Percentiles rank a stretch among this genome's conserved stretches.
Evolutionary conservation across 2,888 invertebrate genomes (phyloP).

Genomic region (Luperina nickerlii): DNA sequence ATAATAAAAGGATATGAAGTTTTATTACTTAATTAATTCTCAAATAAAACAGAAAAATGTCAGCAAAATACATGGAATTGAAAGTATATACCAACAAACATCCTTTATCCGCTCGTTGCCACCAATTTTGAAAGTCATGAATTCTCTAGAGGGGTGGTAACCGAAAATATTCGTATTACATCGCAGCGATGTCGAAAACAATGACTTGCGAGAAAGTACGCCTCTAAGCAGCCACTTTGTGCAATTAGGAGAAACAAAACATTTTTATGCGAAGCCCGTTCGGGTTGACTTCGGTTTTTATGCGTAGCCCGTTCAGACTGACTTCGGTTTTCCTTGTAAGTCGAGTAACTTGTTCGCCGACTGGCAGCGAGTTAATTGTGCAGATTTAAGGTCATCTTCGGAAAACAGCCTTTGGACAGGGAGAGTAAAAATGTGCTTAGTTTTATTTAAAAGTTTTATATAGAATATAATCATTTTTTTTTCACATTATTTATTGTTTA

Average conservation of each 20-base stretch:
- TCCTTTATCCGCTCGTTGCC: slow-evolving; percentile 73
- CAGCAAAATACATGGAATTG: slow-evolving; percentile 26
- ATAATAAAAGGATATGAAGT: neutral
- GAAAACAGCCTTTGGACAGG: slow-evolving; percentile 7
- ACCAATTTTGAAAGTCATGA: slow-evolving; percentile 85
- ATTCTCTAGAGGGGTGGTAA: slow-evolving; percentile 79
- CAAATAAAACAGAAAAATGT: neutral
- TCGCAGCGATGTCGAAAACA: slow-evolving; percentile 86
- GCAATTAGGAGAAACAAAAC: slow-evolving; percentile 90
- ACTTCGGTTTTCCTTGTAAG: slow-evolving; percentile 63
- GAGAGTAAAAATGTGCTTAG: neutral
- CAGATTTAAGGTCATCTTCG: slow-evolving; percentile 48
- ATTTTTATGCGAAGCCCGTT: slow-evolving; percentile 84
- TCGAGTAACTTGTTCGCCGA: slow-evolving; percentile 63
- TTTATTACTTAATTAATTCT: neutral
- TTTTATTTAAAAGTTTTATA: neutral
- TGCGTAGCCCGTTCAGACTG: slow-evolving; percentile 74
- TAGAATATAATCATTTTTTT: too few relatives aligned
- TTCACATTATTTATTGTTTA: neutral
- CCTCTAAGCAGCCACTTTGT: slow-evolving; percentile 87
- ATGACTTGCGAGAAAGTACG: slow-evolving; percentile 86
- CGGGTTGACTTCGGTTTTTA: slow-evolving; percentile 70
- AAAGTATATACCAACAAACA: slow-evolving; percentile 65
- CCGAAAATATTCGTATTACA: slow-evolving; percentile 86
- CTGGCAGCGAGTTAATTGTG: slow-evolving; percentile 52